Evolutionary conservation across 2,888 invertebrate genomes (phyloP).

Genomic region (Venusia cambrica): DNA sequence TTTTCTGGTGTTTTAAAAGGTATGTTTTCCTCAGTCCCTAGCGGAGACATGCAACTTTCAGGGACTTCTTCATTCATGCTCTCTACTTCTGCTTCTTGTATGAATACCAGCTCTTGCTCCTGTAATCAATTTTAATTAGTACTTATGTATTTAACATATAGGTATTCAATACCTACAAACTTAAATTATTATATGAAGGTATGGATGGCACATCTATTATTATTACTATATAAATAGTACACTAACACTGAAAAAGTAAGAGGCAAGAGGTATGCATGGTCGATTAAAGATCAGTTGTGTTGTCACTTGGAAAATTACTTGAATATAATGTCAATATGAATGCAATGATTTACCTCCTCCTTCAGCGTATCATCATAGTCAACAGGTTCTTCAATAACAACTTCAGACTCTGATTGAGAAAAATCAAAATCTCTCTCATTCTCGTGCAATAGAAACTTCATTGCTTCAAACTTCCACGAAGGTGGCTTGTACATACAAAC

Average conservation of each 20-base stretch:
- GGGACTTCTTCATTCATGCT: constrained; percentile 17
- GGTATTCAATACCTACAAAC: too few relatives aligned
- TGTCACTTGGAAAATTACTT: too few relatives aligned
- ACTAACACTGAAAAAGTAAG: too few relatives aligned
- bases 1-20: too few relatives aligned
- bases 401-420: constrained; percentile 18
- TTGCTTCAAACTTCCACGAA: constrained; percentile 40
- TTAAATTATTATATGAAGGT: too few relatives aligned
- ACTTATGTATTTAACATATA: too few relatives aligned
- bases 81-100: constrained; percentile 18
- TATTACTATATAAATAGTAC: too few relatives aligned
- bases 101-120: constrained; percentile 25
- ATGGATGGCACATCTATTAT: too few relatives aligned
- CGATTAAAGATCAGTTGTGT: too few relatives aligned
- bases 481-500: constrained; percentile 34
- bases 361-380: constrained; percentile 23
- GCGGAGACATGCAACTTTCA: constrained; percentile 15
- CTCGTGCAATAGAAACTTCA: constrained; percentile 35
- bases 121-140: constrained; percentile 13
- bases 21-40: constrained; percentile 11
- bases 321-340: too few relatives aligned
- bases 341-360: constrained; percentile 15
- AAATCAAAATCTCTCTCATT: constrained; percentile 16
- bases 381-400: constrained; percentile 21
- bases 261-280: too few relatives aligned